These are phyloP conservation scores for Homarus americanus DNA, from an alignment of 1,140 invertebrate species.

Conservation along the genomic window DNA sequence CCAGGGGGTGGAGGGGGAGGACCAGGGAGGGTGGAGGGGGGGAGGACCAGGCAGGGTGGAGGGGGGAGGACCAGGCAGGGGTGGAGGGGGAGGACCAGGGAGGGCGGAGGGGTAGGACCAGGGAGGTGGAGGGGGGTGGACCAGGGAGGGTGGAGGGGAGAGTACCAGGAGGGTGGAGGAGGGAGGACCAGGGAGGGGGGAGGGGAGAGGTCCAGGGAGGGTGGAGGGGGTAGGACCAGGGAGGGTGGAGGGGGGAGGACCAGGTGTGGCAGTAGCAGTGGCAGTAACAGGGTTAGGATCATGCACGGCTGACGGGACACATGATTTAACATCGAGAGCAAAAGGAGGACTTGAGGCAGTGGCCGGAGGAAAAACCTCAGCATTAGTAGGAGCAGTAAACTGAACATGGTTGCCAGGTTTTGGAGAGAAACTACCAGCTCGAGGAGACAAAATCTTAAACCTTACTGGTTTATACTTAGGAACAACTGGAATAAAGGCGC, in stretches of 20 bases:
- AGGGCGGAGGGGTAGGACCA: background rate
- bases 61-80: background rate
- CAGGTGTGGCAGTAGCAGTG: constrained; percentile 9
- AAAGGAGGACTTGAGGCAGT: background rate
- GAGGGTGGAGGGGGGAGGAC: background rate
- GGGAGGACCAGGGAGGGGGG: background rate
- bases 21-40: background rate
- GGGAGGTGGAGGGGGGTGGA: background rate
- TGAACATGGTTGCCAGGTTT: background rate
- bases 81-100: background rate
- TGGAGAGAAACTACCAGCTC: background rate
- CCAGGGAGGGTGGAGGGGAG: background rate
- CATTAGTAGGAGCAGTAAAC: background rate
- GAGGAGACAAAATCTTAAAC: background rate
- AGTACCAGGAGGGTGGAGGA: background rate
- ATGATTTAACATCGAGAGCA: constrained; percentile 2
- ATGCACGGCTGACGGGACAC: background rate
- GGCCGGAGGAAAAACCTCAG: no score
- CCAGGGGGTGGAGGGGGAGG: background rate
- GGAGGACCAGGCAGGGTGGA: background rate
- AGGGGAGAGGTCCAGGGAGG: background rate
- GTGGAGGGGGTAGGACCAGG: background rate
- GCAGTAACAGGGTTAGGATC: constrained; percentile 15
- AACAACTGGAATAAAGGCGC: background rate
- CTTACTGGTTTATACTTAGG: background rate